Conservation (phyloP, 2,797 vertebrate genomes). For the Pampus argenteus region DNA sequence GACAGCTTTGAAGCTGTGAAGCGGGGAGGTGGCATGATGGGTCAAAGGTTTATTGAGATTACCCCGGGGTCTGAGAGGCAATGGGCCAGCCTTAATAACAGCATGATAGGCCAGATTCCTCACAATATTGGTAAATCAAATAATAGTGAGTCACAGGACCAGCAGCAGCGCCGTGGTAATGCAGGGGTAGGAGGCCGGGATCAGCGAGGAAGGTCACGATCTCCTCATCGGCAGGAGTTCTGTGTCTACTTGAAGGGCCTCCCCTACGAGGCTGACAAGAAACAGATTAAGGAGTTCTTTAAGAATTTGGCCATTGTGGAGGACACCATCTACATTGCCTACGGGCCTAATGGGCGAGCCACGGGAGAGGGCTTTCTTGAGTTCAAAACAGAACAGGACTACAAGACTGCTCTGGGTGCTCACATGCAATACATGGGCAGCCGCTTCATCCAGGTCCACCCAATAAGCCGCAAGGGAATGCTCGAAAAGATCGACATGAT, state of each 20-base stretch:
- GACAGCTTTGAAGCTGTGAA: slow-evolving; percentile 97
- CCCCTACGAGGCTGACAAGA: slow-evolving; percentile 97
- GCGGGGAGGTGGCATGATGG: slow-evolving; percentile 94
- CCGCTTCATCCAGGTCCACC: slow-evolving; percentile 98
- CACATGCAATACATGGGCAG: slow-evolving; percentile 99
- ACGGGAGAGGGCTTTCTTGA: slow-evolving; percentile 98
- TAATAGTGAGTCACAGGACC: slow-evolving; percentile 77
- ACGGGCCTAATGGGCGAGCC: slow-evolving; percentile 96
- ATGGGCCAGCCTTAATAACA: slow-evolving; percentile 86
- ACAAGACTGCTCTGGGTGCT: slow-evolving; percentile 93
- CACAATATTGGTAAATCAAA: slow-evolving; percentile 61
- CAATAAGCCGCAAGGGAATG: slow-evolving; percentile 96
- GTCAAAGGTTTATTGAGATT: slow-evolving; percentile 96
- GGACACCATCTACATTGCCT: slow-evolving; percentile 97
- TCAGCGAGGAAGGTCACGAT: slow-evolving; percentile 92
- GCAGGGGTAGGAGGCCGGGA: slow-evolving; percentile 78
- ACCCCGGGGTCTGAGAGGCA: slow-evolving; percentile 94
- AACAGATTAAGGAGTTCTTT: slow-evolving; percentile 98
- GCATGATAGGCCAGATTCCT: slow-evolving; percentile 14
- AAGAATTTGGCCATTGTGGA: slow-evolving; percentile 95
- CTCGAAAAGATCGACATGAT: slow-evolving; percentile 96
- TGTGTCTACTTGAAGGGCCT: slow-evolving; percentile 98
- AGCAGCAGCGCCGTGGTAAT: slow-evolving; percentile 77
- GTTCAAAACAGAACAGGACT: slow-evolving; percentile 94
- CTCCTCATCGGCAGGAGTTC: slow-evolving; percentile 94